A percentile compares a stretch with the other conserved stretches of the same genome.
Evolutionary conservation across 1,140 invertebrate species (phyloP).

Genomic region (Drosophila parabipectinata): DNA sequence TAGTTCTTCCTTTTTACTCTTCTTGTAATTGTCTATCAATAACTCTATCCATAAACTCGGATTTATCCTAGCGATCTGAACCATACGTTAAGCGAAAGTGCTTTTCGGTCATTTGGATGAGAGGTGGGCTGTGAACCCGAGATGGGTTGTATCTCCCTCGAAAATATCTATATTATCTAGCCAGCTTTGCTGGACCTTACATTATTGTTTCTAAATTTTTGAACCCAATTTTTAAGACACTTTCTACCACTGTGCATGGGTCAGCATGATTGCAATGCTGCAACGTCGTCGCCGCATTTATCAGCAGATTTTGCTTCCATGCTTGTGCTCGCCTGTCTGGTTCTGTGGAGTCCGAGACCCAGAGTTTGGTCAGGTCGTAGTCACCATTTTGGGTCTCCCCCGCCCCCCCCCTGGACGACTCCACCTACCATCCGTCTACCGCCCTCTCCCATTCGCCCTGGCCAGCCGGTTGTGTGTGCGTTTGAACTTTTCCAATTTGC

Average conservation of each 20-base stretch:
- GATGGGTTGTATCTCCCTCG: no score
- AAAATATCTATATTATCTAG: no score
- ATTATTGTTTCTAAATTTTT: no score
- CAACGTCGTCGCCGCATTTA: conserved; percentile 59
- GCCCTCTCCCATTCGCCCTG: conserved; percentile 10
- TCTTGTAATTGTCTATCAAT: no score
- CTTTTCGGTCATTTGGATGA: no score
- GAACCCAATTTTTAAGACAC: not conserved
- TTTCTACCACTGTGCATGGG: conserved; percentile 51
- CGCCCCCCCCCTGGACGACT: conserved; percentile 3
- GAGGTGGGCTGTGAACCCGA: no score
- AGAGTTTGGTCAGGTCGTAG: conserved; percentile 40
- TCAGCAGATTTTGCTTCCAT: conserved; percentile 71
- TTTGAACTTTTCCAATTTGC: conserved; percentile 82
- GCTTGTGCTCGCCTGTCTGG: conserved; percentile 56
- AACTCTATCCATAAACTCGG: no score
- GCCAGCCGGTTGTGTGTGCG: conserved; percentile 37
- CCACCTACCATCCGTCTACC: not conserved
- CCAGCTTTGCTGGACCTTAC: no score
- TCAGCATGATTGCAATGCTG: conserved; percentile 48
- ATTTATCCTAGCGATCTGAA: no score
- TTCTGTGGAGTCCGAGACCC: conserved; percentile 32
- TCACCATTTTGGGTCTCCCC: conserved; percentile 47
- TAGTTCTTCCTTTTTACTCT: no score
- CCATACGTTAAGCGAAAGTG: no score